Evolutionary conservation across 2,797 vertebrate species (phyloP).

Genomic region (Gymnoscopelus braueri): DNA sequence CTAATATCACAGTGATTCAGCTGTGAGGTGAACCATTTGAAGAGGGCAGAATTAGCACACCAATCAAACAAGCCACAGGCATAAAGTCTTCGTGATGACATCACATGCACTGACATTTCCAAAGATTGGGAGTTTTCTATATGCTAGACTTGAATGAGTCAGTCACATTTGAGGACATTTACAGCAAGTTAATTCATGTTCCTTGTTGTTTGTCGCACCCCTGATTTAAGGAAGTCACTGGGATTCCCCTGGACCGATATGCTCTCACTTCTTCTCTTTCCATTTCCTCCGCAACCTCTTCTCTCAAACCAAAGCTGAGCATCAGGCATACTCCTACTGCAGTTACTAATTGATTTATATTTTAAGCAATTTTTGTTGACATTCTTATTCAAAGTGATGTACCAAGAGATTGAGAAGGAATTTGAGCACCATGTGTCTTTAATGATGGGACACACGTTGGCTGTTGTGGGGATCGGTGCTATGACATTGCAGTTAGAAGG

Average conservation of each 20-base stretch:
- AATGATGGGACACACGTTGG: neutral
- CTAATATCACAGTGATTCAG: constrained; percentile 46
- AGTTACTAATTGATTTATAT: neutral
- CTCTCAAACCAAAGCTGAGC: constrained; percentile 33
- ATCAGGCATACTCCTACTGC: constrained; percentile 16
- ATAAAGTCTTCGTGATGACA: neutral
- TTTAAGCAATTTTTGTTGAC: neutral
- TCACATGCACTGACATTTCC: neutral
- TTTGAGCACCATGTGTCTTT: neutral
- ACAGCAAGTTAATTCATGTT: constrained; percentile 46
- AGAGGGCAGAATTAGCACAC: constrained; percentile 52
- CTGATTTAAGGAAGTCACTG: constrained; percentile 65
- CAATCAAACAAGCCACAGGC: constrained; percentile 3
- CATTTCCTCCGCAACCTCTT: constrained; percentile 64
- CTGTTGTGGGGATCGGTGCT: neutral
- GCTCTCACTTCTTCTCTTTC: constrained; percentile 68
- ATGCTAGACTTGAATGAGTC: constrained; percentile 38
- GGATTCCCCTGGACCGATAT: constrained; percentile 69
- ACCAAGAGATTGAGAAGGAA: neutral
- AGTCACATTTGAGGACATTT: constrained; percentile 58
- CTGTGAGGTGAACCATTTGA: constrained; percentile 39
- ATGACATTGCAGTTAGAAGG: too few species aligned
- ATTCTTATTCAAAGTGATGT: neutral
- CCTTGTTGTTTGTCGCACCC: constrained; percentile 39
- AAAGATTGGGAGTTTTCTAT: neutral